phyloP scores from a whole-genome alignment of 1,140 invertebrate species.

The Plectrocnemia conspersa region DNA sequence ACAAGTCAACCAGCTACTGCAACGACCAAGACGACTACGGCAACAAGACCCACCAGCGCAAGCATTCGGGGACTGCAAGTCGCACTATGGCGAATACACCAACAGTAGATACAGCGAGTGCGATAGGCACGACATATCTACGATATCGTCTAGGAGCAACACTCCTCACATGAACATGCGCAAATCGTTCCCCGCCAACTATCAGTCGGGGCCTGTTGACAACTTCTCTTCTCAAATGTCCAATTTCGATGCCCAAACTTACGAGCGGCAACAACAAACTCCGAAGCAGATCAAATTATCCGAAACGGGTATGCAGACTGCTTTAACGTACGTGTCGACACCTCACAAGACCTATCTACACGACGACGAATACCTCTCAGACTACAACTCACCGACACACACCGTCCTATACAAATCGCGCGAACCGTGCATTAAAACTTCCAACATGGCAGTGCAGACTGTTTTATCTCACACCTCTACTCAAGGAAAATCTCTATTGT shows the following conservation, averaged over 20 bases:
- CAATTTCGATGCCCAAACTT: background rate
- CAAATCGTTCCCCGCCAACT: constrained; percentile 3
- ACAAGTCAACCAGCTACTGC: background rate
- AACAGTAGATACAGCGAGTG: background rate
- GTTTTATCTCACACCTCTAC: constrained; percentile 9
- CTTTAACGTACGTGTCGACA: constrained; percentile 20
- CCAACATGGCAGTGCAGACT: constrained; percentile 1
- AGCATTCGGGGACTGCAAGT: background rate
- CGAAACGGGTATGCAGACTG: constrained; percentile 21
- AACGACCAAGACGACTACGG: background rate
- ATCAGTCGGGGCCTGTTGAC: background rate
- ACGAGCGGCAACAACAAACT: background rate
- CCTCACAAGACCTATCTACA: constrained; percentile 14
- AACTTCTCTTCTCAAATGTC: background rate
- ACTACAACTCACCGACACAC: constrained; percentile 10
- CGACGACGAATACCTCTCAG: constrained; percentile 11
- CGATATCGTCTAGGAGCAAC: constrained; percentile 9
- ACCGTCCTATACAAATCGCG: constrained; percentile 1
- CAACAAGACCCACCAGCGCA: background rate
- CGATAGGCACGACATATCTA: constrained; percentile 9
- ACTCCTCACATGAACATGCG: constrained; percentile 20
- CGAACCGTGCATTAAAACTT: background rate
- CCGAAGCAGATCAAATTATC: constrained; percentile 12
- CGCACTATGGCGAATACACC: background rate
- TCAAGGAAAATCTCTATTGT: constrained; percentile 11